Conservation (phyloP, 2,797 vertebrate species). For the Echeneis naucrates region DNA sequence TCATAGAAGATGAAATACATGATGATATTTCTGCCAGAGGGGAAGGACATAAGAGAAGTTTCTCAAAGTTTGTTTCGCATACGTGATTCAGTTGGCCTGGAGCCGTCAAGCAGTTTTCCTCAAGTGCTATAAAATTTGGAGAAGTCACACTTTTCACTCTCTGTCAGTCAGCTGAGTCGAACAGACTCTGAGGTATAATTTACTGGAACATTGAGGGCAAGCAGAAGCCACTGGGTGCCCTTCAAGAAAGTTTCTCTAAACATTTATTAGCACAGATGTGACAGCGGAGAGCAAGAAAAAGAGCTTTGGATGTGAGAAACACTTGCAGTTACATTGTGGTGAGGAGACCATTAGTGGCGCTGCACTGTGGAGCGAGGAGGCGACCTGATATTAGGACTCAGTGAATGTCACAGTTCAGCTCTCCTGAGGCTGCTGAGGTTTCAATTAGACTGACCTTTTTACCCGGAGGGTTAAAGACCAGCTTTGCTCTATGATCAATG, state of each 20-base stretch:
- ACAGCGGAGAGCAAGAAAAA: slow-evolving; percentile 24
- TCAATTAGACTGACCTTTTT: slow-evolving; percentile 66
- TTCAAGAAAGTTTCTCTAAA: slow-evolving; percentile 45
- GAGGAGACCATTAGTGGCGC: slow-evolving; percentile 61
- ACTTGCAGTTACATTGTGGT: slow-evolving; percentile 24
- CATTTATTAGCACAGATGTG: slow-evolving; percentile 44
- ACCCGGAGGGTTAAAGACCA: slow-evolving; percentile 50
- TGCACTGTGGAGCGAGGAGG: slow-evolving; percentile 21
- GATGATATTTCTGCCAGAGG: not conserved
- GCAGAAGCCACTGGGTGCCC: slow-evolving; percentile 32
- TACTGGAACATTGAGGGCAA: slow-evolving; percentile 33
- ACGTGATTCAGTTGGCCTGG: not conserved
- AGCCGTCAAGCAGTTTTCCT: not conserved
- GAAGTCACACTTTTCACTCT: slow-evolving; percentile 11
- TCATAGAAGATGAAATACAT: not conserved
- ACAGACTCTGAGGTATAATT: slow-evolving; percentile 35
- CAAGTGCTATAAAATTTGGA: slow-evolving; percentile 1
- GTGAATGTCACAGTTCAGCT: slow-evolving; percentile 56
- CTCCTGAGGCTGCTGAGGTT: slow-evolving; percentile 54
- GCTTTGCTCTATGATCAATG: slow-evolving; percentile 24
- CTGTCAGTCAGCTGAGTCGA: slow-evolving; percentile 35
- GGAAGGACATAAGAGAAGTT: not conserved
- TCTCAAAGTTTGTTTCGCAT: slow-evolving; percentile 8
- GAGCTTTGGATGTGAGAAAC: slow-evolving; percentile 28
- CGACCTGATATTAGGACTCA: slow-evolving; percentile 39